These are phyloP conservation scores for Epinotia demarniana DNA, from an alignment of 2,888 invertebrate species.

Conservation along the genomic window DNA sequence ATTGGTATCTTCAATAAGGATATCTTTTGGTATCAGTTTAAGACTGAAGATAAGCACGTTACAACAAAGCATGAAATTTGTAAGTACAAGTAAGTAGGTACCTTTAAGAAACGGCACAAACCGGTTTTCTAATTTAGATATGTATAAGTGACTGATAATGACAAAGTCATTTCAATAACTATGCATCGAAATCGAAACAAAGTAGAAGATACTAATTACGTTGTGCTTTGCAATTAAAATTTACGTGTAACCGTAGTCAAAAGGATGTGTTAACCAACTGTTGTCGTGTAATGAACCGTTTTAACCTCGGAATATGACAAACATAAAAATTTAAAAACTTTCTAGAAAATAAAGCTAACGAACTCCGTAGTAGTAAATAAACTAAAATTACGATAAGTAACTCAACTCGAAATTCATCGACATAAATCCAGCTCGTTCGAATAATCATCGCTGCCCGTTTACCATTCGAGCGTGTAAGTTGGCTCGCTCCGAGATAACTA, in stretches of 20 bases:
- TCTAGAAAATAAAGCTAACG: background rate
- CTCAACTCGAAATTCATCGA: slow-evolving; percentile 23
- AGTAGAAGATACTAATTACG: slow-evolving; percentile 50
- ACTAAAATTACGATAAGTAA: slow-evolving; percentile 6
- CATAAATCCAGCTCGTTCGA: slow-evolving; percentile 33
- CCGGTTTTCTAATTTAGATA: slow-evolving; percentile 10
- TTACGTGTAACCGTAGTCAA: slow-evolving; percentile 8
- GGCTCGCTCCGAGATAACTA: slow-evolving; percentile 65
- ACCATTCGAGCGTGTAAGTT: slow-evolving; percentile 43
- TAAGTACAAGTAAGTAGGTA: background rate
- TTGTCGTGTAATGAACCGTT: slow-evolving; percentile 15
- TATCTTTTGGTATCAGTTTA: background rate
- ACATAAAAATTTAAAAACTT: background rate
- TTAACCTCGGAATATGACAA: slow-evolving; percentile 15
- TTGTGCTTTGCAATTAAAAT: slow-evolving; percentile 40
- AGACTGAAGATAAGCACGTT: background rate
- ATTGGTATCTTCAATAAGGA: background rate
- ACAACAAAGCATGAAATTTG: background rate
- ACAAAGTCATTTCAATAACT: slow-evolving; percentile 50
- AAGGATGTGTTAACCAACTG: slow-evolving; percentile 16
- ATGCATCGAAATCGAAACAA: slow-evolving; percentile 12
- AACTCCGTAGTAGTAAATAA: background rate
- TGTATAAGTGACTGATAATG: slow-evolving; percentile 48
- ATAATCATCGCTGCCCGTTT: slow-evolving; percentile 38
- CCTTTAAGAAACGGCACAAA: background rate